Percentiles rank a stretch among this genome's conserved stretches.
Evolutionary conservation across 2,113 vertebrate species (phyloP).

Genomic region (Motacilla alba): DNA sequence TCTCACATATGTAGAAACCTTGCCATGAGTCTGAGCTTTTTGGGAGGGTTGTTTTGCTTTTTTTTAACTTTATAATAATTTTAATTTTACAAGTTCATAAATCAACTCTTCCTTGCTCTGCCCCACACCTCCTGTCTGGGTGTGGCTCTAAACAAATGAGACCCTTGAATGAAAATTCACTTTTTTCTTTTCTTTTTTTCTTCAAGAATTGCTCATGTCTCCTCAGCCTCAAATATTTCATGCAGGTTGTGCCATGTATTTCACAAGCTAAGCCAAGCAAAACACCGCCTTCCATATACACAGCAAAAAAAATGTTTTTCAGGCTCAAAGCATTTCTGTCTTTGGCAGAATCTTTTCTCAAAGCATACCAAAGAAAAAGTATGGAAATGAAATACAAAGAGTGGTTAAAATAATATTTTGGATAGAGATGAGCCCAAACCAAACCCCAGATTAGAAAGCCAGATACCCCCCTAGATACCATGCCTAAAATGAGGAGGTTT

Average conservation of each 20-base stretch:
- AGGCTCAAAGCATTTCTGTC: conserved; percentile 62
- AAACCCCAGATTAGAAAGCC: conserved; percentile 19
- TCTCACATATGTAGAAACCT: not conserved
- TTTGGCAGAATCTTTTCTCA: conserved; percentile 57
- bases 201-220: conserved; percentile 31
- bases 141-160: conserved; percentile 46
- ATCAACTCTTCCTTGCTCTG: not conserved
- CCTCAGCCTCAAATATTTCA: conserved; percentile 61
- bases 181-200: not conserved
- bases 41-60: not conserved
- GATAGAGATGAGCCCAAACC: conserved; percentile 46
- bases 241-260: conserved; percentile 65
- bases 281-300: conserved; percentile 43
- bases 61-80: not conserved
- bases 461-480: not conserved
- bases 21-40: not conserved
- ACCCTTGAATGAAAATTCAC: conserved; percentile 35
- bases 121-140: not conserved
- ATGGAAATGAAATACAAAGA: conserved; percentile 57
- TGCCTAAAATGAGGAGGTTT: not conserved
- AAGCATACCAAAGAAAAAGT: conserved; percentile 34
- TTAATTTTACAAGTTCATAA: conserved; percentile 22
- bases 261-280: conserved; percentile 51
- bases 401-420: conserved; percentile 63
- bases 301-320: conserved; percentile 52